Evolutionary conservation across 2,113 vertebrate species (phyloP).

Genomic region (Cygnus atratus): DNA sequence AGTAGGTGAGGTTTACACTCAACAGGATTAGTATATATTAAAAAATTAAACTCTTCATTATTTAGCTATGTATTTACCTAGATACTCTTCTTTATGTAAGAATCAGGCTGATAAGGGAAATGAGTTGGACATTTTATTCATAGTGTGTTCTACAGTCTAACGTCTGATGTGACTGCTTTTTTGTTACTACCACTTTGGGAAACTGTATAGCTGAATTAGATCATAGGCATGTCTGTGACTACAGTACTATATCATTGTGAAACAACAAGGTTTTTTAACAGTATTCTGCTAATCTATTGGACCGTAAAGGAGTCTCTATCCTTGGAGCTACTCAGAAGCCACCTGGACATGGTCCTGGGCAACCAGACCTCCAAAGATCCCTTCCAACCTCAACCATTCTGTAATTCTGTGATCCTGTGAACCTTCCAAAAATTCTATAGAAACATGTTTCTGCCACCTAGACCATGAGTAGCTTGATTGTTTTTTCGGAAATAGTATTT

Average conservation of each 20-base stretch:
- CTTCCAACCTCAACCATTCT: background rate
- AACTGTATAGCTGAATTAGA: background rate
- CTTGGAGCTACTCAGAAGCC: background rate
- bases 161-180: background rate
- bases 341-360: background rate
- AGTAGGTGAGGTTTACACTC: background rate
- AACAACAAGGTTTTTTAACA: background rate
- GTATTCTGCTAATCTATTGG: background rate
- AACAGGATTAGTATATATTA: background rate
- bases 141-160: background rate
- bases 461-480: fast-evolving
- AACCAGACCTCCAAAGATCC: background rate
- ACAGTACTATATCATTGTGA: background rate
- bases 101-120: background rate
- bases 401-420: background rate
- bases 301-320: background rate
- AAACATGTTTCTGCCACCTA: background rate
- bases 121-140: background rate
- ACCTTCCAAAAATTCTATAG: background rate
- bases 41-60: background rate
- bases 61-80: background rate
- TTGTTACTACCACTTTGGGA: background rate
- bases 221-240: background rate
- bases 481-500: background rate
- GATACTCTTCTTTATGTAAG: background rate